These are phyloP conservation scores for Syngnathus acus DNA, from an alignment of 2,797 vertebrate genomes.

Conservation along the genomic window DNA sequence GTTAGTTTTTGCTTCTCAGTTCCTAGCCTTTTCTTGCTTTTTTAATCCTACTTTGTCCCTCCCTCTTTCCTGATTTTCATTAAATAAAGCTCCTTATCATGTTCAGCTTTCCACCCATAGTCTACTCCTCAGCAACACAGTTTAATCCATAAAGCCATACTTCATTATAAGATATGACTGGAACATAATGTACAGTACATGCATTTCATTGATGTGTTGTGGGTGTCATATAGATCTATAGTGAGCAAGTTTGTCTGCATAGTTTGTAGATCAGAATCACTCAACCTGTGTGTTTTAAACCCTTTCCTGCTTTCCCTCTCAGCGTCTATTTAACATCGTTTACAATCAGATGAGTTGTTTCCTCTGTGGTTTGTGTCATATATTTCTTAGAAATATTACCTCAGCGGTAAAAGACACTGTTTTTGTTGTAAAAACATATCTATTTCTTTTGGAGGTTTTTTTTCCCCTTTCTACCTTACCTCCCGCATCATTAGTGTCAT, in stretches of 20 bases:
- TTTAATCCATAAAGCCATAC: constrained; percentile 6
- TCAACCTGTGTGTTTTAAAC: background rate
- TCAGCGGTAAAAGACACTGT: background rate
- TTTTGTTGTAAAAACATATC: background rate
- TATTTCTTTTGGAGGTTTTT: background rate
- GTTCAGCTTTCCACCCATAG: background rate
- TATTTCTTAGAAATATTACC: background rate
- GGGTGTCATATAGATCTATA: constrained; percentile 1
- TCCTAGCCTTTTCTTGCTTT: constrained; percentile 7
- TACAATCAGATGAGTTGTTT: background rate
- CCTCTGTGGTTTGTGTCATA: background rate
- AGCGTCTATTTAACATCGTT: background rate
- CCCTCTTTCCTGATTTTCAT: constrained; percentile 8
- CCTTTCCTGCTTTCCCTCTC: background rate
- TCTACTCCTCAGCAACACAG: background rate
- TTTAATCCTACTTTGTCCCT: constrained; percentile 5
- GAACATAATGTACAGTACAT: background rate
- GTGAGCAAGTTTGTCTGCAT: background rate
- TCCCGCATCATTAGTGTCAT: background rate
- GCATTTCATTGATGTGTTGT: background rate
- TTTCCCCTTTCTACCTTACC: background rate
- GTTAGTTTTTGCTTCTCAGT: constrained; percentile 15
- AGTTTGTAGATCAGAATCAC: background rate
- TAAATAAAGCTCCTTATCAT: constrained; percentile 32
- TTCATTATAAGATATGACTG: constrained; percentile 4